Percentiles rank a stretch among this genome's conserved stretches.
Evolutionary conservation across 2,888 invertebrate genomes (phyloP).

Genomic region (Buathra laborator): DNA sequence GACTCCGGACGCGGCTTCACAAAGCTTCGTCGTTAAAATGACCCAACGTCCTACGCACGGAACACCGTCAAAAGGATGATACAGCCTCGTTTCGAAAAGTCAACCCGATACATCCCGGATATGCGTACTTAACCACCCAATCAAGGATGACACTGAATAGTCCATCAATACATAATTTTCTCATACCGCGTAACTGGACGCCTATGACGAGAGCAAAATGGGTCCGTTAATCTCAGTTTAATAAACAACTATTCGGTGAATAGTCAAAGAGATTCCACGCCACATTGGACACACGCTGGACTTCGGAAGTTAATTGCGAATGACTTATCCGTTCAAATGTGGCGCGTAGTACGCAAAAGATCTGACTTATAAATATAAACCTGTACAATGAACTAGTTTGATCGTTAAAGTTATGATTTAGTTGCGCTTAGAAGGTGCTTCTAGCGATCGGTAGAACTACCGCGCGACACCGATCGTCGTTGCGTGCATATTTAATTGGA

Average conservation of each 20-base stretch:
- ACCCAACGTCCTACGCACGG: not conserved
- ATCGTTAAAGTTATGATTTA: slow-evolving; percentile 45
- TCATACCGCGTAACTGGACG: not conserved
- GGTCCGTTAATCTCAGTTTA: not conserved
- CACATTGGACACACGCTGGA: not conserved
- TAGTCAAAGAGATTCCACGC: slow-evolving; percentile 13
- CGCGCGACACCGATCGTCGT: not conserved
- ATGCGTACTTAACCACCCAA: slow-evolving; percentile 12
- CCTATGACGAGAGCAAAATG: slow-evolving; percentile 4
- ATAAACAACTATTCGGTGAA: slow-evolving; percentile 9
- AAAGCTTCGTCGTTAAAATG: slow-evolving; percentile 5
- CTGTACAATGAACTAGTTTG: slow-evolving; percentile 5
- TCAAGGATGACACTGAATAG: slow-evolving; percentile 19
- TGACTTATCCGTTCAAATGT: slow-evolving; percentile 26
- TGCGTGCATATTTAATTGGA: slow-evolving; percentile 17
- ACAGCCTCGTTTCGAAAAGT: not conserved
- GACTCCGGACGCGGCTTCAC: not conserved
- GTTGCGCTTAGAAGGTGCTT: not conserved
- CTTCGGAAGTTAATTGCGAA: slow-evolving; percentile 19
- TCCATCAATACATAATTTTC: slow-evolving; percentile 26
- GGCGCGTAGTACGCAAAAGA: not conserved
- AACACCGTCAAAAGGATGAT: not conserved
- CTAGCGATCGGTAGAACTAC: not conserved
- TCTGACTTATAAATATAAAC: not conserved
- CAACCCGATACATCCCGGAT: slow-evolving; percentile 8